Conservation (phyloP, 2,797 vertebrate species). For the Sciaenops ocellatus region DNA sequence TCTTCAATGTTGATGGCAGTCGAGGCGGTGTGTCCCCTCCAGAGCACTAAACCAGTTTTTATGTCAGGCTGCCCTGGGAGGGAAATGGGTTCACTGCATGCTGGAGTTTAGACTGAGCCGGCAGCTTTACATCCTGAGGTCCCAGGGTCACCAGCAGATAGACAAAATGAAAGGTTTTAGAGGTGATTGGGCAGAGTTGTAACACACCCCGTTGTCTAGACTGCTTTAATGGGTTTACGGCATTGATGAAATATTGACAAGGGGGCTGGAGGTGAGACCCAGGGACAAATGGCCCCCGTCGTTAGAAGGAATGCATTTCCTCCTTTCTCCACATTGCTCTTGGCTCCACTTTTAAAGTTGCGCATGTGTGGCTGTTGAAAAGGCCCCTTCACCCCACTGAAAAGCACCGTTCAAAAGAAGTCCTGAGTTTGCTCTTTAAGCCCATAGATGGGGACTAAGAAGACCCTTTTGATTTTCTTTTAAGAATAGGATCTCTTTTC, state of each 20-base stretch:
- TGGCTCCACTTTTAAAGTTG: conserved; percentile 46
- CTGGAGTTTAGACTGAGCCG: conserved; percentile 59
- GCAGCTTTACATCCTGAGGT: conserved; percentile 76
- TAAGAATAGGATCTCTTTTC: conserved; percentile 42
- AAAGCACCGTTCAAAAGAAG: conserved; percentile 55
- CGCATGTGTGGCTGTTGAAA: conserved; percentile 54
- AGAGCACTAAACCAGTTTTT: conserved; percentile 54
- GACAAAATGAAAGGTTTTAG: conserved; percentile 81
- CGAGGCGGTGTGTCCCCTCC: conserved; percentile 18
- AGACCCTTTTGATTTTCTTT: conserved; percentile 50
- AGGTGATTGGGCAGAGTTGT: conserved; percentile 71
- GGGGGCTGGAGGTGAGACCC: conserved; percentile 73
- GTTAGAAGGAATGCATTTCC: conserved; percentile 67
- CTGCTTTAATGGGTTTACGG: conserved; percentile 83
- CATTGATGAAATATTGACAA: conserved; percentile 84
- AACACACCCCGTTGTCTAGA: conserved; percentile 83
- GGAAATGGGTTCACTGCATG: conserved; percentile 54
- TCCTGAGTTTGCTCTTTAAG: conserved; percentile 60
- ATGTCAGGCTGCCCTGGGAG: conserved; percentile 39
- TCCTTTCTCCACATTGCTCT: conserved; percentile 58
- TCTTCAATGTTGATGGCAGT: conserved; percentile 37
- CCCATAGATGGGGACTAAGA: conserved; percentile 44
- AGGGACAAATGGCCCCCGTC: conserved; percentile 69
- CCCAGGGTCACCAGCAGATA: conserved; percentile 75
- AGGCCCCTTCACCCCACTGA: conserved; percentile 38